Conservation (phyloP, 1,140 invertebrate species). For the Drosophila teissieri region DNA sequence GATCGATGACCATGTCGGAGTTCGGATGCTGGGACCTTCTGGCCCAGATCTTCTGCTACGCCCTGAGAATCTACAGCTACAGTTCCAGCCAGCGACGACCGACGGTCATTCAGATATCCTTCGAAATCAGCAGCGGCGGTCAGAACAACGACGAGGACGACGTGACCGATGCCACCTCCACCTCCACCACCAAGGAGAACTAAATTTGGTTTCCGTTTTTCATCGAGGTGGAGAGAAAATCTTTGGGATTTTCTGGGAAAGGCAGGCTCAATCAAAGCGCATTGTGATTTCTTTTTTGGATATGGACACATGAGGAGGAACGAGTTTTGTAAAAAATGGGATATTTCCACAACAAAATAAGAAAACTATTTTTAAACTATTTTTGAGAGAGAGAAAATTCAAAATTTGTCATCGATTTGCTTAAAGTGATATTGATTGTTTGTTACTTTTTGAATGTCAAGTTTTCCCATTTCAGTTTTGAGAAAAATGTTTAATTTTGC, state of each 20-base stretch:
- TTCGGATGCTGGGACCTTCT: constrained; percentile 77
- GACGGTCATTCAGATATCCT: constrained; percentile 77
- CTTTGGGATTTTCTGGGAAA: constrained; percentile 39
- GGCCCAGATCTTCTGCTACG: constrained; percentile 80
- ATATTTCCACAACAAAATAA: constrained; percentile 41
- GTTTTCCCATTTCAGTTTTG: constrained; percentile 49
- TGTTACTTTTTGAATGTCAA: constrained; percentile 65
- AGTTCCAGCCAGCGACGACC: constrained; percentile 64
- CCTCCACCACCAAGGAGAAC: constrained; percentile 28
- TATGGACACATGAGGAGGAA: constrained; percentile 20
- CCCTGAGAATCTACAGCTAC: constrained; percentile 73
- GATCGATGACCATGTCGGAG: constrained; percentile 66
- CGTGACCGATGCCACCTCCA: constrained; percentile 48
- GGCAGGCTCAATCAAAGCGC: constrained; percentile 84
- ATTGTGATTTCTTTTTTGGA: constrained; percentile 78
- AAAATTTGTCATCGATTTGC: constrained; percentile 77
- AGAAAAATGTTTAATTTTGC: constrained; percentile 25
- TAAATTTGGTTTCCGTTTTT: constrained; percentile 42
- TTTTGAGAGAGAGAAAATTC: constrained; percentile 63
- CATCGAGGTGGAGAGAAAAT: constrained; percentile 26
- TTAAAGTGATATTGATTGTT: constrained; percentile 79
- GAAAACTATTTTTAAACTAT: constrained; percentile 64
- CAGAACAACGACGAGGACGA: constrained; percentile 21
- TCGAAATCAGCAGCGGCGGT: constrained; percentile 68
- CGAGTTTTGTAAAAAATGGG: constrained; percentile 41